A percentile compares a stretch with the other conserved stretches of the same genome.
These are phyloP conservation scores for Lacanobia wlatinum DNA, from an alignment of 2,888 invertebrate genomes.

Conservation along the genomic window DNA sequence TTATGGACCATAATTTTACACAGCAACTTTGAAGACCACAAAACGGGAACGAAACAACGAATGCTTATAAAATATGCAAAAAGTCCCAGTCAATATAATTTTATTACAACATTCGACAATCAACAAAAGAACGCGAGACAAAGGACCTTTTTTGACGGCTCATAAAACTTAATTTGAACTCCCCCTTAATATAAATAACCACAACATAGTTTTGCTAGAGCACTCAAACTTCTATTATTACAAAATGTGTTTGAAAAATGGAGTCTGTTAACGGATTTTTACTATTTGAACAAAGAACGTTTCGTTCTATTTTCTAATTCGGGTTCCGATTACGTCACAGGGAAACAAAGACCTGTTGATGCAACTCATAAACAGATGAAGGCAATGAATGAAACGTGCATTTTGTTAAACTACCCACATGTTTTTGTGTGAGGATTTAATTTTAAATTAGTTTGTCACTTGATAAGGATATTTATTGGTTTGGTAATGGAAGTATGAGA, in stretches of 20 bases:
- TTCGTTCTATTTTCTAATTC: slow-evolving; percentile 84
- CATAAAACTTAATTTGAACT: slow-evolving; percentile 75
- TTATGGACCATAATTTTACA: slow-evolving; percentile 56
- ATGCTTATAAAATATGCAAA: slow-evolving; percentile 47
- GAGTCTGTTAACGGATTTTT: slow-evolving; percentile 73
- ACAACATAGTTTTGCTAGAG: slow-evolving; percentile 57
- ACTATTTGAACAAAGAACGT: slow-evolving; percentile 80
- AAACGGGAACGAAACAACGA: slow-evolving; percentile 50
- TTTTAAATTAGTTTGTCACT: slow-evolving; percentile 59
- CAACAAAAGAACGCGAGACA: slow-evolving; percentile 71
- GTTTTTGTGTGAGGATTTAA: slow-evolving; percentile 69
- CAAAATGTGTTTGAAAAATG: slow-evolving; percentile 63
- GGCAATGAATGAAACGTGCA: slow-evolving; percentile 76
- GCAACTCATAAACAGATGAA: slow-evolving; percentile 78
- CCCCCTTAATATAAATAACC: slow-evolving; percentile 67
- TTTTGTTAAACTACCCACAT: slow-evolving; percentile 68
- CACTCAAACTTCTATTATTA: slow-evolving; percentile 60
- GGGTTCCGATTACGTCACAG: slow-evolving; percentile 81
- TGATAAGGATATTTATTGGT: slow-evolving; percentile 57
- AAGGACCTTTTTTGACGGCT: slow-evolving; percentile 70
- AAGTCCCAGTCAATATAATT: slow-evolving; percentile 61
- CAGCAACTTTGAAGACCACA: slow-evolving; percentile 42
- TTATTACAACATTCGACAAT: slow-evolving; percentile 64
- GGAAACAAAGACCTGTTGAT: slow-evolving; percentile 80
- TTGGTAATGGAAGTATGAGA: slow-evolving; percentile 46